Base-by-base conservation (phyloP, 1,140 invertebrate genomes). In the Drosophila sechellia region DNA sequence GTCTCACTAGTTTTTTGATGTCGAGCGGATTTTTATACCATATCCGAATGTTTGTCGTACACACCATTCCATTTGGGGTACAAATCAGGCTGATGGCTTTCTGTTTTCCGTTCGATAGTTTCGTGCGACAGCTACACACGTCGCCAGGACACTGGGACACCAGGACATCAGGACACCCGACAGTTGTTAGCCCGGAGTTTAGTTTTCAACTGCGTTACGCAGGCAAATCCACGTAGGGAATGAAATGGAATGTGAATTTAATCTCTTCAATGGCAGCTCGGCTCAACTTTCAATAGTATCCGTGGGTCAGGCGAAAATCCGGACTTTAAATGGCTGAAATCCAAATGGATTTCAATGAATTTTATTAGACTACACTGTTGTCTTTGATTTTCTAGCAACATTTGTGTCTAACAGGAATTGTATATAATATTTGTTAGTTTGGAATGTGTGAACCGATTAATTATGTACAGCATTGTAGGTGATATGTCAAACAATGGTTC, bases 11-110 rank as follows among this genome's bases (percentile, higher is more conserved):
- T 53, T 69, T 79, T 60, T 49, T 63, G 50, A 46, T 76, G 64
- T 66, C 64, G 35, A 37, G 6, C 50, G 48, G 35, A 31, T 46
- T 78, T 78, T 54, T 48, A 54, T 70, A 25, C 34, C 64, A 70
- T 68, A 70, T 70, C 66, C 64, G 59, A 61, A 63, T 63, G 49
- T 63, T 54, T 54, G 59, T 63, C 20, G 31, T 37, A 55, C 40
- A 53, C 53, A 48, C 56, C 50, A 42, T 35, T 39, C 53, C 54
- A 37, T 68, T 22, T 34, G 52, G 22, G 37, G 57, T 50, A 39
- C 43, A 70, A 70, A 70, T 79, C 68, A 61, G 56, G 49, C 50
- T 63, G 60, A 66, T 77, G 45, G 74, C 53, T 78, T 78, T 68
- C 60, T 52, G 64, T 65, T 68, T 69, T 55, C 64, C 65, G 50